phyloP scores from a whole-genome alignment of 2,797 vertebrate genomes.

The Phalloptychus januarius region DNA sequence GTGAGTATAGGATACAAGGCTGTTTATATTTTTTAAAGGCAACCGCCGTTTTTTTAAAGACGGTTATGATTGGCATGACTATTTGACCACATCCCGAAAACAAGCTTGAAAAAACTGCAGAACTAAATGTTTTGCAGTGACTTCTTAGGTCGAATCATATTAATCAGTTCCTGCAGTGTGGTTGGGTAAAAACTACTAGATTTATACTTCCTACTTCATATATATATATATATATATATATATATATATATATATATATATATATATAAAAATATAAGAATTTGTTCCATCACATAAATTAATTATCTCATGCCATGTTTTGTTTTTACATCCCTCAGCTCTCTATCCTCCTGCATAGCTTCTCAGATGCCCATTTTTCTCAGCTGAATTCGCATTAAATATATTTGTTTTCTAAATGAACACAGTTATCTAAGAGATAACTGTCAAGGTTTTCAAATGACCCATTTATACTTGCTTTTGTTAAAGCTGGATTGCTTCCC shows the following conservation, averaged over 20 bases:
- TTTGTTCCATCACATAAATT: not conserved
- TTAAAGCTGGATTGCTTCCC: constrained; percentile 1
- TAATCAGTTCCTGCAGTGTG: not conserved
- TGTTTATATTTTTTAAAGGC: not conserved
- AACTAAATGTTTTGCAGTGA: too few relatives aligned
- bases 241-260: not conserved
- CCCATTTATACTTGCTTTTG: constrained; percentile 33
- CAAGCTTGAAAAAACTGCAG: not conserved
- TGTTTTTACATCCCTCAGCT: not conserved
- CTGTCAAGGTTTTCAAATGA: constrained; percentile 33
- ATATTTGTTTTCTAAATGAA: constrained; percentile 9
- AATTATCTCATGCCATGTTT: not conserved
- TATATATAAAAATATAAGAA: not conserved
- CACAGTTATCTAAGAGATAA: constrained; percentile 28
- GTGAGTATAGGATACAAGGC: constrained; percentile 62
- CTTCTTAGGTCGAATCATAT: constrained; percentile 3
- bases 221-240: not conserved
- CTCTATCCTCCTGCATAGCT: not conserved
- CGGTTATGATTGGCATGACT: not conserved
- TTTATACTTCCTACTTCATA: not conserved
- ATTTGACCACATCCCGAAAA: constrained; percentile 23
- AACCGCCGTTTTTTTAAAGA: too few relatives aligned
- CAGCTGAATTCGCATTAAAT: not conserved
- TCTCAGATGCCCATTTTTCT: not conserved
- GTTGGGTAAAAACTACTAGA: not conserved